Base-by-base conservation (phyloP, 2,888 invertebrate genomes). In the Eupithecia subumbrata region DNA sequence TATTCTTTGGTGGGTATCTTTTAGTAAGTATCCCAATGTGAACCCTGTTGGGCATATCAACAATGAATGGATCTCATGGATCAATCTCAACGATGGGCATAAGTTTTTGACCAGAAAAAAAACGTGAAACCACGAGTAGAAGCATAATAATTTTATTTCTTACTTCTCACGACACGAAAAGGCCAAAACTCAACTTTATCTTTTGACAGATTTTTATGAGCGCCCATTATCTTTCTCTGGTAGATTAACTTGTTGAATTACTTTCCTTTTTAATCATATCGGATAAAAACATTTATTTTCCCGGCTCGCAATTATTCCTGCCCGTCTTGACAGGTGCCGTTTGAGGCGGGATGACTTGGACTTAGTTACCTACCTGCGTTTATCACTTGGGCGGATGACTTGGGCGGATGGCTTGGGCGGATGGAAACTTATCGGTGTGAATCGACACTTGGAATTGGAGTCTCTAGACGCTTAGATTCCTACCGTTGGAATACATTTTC, bases 231-330 rank as follows among this genome's bases (percentile, higher is more conserved):
- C 56, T 52, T 60, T 25, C 22, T 45, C 22, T 11, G 30, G 67
- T 66, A 56, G 30, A 74, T 71, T 56, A 75, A 71, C 71, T 75
- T 68, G 75, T 75, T 75, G 60, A 67, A 60, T 71, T 63, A 71
- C 71, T 60, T 68, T 43, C 40, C 43, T 56, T 64, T 68, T 22
- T 68, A 43, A 68, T 68, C 16, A 43, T 25, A 48, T 73, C 45
- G 30, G 63, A 71, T 37, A 64, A 48, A 75, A 72, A 64, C 64
- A 52, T 69, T 72, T 64, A 37, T n/a, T 74, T 37, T 45, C 52
- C 43, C 64, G 22, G 30, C 63, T 30, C 30, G 25, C 72, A 72
- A 72, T 72, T 72, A 72, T 69, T 69, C 64, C 4, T 34, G 25
- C 45, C 14, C 48, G 30, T 11, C 18, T 56, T 68, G 66, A 48